phyloP scores from a whole-genome alignment of 1,140 invertebrate genomes.

The Meloidogyne floridensis region DNA sequence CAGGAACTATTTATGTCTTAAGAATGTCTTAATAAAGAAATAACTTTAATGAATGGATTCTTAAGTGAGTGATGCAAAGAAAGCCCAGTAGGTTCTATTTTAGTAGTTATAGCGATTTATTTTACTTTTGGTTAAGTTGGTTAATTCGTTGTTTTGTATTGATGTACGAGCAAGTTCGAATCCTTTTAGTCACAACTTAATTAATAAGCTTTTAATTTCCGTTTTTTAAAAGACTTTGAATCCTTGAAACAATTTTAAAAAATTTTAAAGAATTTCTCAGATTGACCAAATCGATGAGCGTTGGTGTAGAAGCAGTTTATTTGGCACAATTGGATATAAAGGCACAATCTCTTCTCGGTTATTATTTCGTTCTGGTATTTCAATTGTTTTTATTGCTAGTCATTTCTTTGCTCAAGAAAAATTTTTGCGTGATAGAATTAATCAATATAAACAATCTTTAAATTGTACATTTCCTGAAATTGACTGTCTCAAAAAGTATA shows the following conservation, averaged over 20 bases:
- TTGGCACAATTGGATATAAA: conserved; percentile 37
- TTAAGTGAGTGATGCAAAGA: too few relatives aligned
- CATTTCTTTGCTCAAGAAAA: conserved; percentile 43
- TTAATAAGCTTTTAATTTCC: too few relatives aligned
- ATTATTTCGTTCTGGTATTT: conserved; percentile 24
- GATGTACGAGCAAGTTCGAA: too few relatives aligned
- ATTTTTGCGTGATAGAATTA: conserved; percentile 28
- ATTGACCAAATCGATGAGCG: conserved; percentile 32
- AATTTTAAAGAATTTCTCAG: conserved; percentile 5
- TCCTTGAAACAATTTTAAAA: too few relatives aligned
- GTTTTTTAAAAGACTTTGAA: too few relatives aligned
- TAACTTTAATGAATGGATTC: too few relatives aligned
- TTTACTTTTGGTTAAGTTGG: too few relatives aligned
- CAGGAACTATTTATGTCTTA: too few relatives aligned
- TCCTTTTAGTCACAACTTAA: too few relatives aligned
- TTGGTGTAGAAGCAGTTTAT: conserved; percentile 31
- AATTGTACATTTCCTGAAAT: conserved; percentile 39
- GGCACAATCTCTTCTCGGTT: conserved; percentile 37
- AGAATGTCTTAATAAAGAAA: too few relatives aligned
- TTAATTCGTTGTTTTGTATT: too few relatives aligned
- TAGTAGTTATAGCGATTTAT: not conserved
- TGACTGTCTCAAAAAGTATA: conserved; percentile 26
- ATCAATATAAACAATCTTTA: conserved; percentile 31
- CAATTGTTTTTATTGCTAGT: conserved; percentile 43
- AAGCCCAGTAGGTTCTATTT: too few relatives aligned